Percentiles rank a stretch among this genome's conserved stretches.
Conservation (phyloP, 2,797 vertebrate genomes). For the Oceanodroma leucorhoa region DNA sequence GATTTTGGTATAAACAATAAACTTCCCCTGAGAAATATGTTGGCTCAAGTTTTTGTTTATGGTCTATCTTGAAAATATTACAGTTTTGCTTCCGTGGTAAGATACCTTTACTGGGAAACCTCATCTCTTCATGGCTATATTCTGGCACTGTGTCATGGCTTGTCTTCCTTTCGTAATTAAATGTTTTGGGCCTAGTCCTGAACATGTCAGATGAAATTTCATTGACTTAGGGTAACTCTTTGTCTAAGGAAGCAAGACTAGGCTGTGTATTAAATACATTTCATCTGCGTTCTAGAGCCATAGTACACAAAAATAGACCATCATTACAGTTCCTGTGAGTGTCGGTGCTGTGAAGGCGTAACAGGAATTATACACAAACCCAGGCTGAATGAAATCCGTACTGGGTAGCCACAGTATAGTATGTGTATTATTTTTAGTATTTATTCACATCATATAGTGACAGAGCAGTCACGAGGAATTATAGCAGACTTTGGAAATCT, state of each 20-base stretch:
- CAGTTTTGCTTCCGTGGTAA: not conserved
- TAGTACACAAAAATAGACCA: not conserved
- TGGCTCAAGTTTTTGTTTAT: not conserved
- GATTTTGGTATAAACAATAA: not conserved
- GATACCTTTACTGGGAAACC: not conserved
- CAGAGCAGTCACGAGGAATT: not conserved
- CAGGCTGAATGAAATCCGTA: not conserved
- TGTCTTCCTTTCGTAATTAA: not conserved
- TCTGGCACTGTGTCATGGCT: not conserved
- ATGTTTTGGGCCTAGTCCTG: not conserved
- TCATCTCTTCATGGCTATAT: not conserved
- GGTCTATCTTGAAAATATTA: not conserved
- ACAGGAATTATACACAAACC: not conserved
- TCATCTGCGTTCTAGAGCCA: not conserved
- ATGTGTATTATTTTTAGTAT: constrained; percentile 2
- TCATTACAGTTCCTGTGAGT: not conserved
- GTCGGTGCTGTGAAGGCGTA: not conserved
- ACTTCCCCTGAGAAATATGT: not conserved
- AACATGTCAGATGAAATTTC: not conserved
- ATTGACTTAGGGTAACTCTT: not conserved
- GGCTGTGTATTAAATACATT: not conserved
- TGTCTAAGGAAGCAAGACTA: not conserved
- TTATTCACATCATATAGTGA: not conserved
- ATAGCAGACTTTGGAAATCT: not conserved
- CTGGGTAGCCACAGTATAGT: not conserved